Conservation (phyloP, 2,888 invertebrate genomes). For the Caenorhabditis sp. region DNA sequence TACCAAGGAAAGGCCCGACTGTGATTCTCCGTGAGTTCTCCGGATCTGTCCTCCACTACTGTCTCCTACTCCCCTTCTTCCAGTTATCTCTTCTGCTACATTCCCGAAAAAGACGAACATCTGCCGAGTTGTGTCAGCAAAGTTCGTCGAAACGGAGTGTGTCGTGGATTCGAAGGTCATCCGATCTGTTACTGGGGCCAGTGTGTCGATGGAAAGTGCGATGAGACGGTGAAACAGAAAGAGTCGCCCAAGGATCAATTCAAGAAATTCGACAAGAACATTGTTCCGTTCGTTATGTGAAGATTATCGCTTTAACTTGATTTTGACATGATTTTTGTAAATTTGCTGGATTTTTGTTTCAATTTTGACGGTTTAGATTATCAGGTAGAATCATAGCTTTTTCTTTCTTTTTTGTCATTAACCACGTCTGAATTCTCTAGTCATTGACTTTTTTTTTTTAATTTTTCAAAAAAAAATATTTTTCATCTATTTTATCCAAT, state of each 20-base stretch:
- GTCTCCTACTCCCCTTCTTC: neutral
- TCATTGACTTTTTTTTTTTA: slow-evolving; percentile 9
- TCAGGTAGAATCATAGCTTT: slow-evolving; percentile 2
- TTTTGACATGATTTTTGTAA: slow-evolving; percentile 2
- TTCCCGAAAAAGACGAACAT: slow-evolving; percentile 57
- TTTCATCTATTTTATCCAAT: no score
- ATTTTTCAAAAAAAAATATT: neutral
- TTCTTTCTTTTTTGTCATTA: neutral
- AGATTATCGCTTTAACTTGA: neutral
- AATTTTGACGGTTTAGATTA: neutral
- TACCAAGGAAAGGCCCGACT: slow-evolving; percentile 54
- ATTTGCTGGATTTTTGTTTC: slow-evolving; percentile 19
- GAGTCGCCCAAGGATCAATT: slow-evolving; percentile 7
- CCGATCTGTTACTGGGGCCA: slow-evolving; percentile 76
- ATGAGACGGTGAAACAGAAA: slow-evolving; percentile 35
- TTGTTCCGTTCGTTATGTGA: slow-evolving; percentile 56
- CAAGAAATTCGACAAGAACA: slow-evolving; percentile 44
- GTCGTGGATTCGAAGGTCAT: slow-evolving; percentile 76
- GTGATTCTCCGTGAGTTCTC: slow-evolving; percentile 67
- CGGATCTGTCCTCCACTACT: no score
- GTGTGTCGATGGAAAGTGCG: slow-evolving; percentile 73
- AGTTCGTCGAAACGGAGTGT: slow-evolving; percentile 77
- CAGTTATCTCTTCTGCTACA: slow-evolving; percentile 80
- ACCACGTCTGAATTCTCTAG: slow-evolving; percentile 38
- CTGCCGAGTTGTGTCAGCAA: slow-evolving; percentile 75